These are phyloP conservation scores for Plebejus anna DNA, from an alignment of 2,888 invertebrate genomes.

Conservation along the genomic window DNA sequence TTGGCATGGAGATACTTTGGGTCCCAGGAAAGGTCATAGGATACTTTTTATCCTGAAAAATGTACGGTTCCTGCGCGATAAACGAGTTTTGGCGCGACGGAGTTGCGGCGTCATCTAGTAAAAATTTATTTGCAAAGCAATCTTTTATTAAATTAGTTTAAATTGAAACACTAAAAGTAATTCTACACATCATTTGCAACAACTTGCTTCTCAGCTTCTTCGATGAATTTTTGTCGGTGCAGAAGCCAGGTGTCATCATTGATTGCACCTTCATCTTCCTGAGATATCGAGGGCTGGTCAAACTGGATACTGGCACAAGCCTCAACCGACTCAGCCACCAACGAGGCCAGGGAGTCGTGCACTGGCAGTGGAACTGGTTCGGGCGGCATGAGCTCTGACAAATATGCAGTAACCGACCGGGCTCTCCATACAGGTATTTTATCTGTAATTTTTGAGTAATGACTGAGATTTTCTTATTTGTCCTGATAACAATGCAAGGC, in stretches of 20 bases:
- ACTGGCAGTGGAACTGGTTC: slow-evolving; percentile 84
- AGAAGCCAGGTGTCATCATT: slow-evolving; percentile 68
- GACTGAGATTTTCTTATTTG: neutral
- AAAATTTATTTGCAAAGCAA: neutral
- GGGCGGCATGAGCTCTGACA: slow-evolving; percentile 84
- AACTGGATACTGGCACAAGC: slow-evolving; percentile 56
- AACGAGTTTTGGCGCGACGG: too few relatives aligned
- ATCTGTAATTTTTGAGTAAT: slow-evolving; percentile 45
- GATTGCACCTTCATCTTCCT: slow-evolving; percentile 65
- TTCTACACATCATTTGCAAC: neutral
- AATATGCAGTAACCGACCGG: slow-evolving; percentile 83
- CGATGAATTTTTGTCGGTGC: slow-evolving; percentile 66
- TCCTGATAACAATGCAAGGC: neutral
- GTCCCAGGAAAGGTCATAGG: too few relatives aligned
- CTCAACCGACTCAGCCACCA: slow-evolving; percentile 59
- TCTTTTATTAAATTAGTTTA: neutral
- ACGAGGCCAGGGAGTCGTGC: slow-evolving; percentile 81
- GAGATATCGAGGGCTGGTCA: slow-evolving; percentile 52
- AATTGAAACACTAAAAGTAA: neutral
- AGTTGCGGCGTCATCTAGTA: too few relatives aligned
- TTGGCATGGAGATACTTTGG: too few relatives aligned
- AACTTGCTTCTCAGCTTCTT: slow-evolving; percentile 48
- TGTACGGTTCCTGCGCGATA: too few relatives aligned
- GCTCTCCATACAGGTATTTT: slow-evolving; percentile 84
- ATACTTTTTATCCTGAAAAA: too few relatives aligned